phyloP scores from a whole-genome alignment of 2,888 invertebrate genomes.

The Nemoura dubitans region DNA sequence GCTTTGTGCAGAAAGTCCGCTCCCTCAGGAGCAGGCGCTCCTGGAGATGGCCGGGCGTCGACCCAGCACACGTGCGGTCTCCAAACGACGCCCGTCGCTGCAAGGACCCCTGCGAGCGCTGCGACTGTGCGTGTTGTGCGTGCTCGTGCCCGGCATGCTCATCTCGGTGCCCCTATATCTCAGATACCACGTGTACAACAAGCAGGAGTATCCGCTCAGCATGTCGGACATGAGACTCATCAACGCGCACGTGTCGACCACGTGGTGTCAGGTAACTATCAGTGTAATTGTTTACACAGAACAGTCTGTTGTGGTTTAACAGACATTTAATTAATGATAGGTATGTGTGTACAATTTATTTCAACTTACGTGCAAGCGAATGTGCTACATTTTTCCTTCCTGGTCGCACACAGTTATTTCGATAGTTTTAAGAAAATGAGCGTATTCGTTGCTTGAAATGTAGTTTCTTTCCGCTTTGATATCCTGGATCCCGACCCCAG shows the following conservation, averaged over 20 bases:
- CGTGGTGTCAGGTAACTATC: constrained; percentile 84
- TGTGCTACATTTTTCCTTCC: not conserved
- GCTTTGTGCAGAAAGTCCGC: not conserved
- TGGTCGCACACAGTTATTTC: too few relatives aligned
- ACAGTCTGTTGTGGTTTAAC: too few relatives aligned
- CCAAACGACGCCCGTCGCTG: constrained; percentile 42
- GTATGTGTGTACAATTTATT: too few relatives aligned
- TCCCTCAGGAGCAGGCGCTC: constrained; percentile 25
- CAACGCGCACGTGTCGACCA: constrained; percentile 77
- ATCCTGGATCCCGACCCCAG: too few relatives aligned
- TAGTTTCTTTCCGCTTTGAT: too few relatives aligned
- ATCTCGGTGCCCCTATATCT: constrained; percentile 75
- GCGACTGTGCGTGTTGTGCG: constrained; percentile 70
- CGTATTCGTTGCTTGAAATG: too few relatives aligned
- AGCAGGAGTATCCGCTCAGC: constrained; percentile 76
- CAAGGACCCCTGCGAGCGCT: constrained; percentile 69
- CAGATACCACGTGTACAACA: constrained; percentile 74
- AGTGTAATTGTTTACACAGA: too few relatives aligned
- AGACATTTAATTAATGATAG: too few relatives aligned
- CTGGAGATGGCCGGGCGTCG: constrained; percentile 26
- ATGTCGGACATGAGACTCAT: constrained; percentile 82
- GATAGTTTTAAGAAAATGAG: too few relatives aligned
- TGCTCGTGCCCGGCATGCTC: constrained; percentile 72
- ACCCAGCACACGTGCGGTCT: not conserved
- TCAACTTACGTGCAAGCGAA: too few relatives aligned